Base-by-base conservation (phyloP, 2,888 invertebrate genomes). In the Drosophila nr. medialis region DNA sequence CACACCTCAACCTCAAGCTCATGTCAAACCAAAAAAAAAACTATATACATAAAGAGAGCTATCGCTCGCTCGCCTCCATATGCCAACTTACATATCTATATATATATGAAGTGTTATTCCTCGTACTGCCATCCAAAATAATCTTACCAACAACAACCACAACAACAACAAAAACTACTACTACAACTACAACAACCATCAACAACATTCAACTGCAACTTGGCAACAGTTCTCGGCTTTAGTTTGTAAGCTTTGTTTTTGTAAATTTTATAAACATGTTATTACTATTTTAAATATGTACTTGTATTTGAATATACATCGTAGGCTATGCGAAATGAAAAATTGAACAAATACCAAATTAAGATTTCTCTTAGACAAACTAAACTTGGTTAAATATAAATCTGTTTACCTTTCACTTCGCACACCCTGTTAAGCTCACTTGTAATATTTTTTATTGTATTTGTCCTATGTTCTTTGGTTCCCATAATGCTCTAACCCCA, bases 201-300 rank as follows among this genome's bases (percentile, higher is more conserved):
- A 75, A 72, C 69, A 78, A 76, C 64, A 77, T 72, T 67, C 77
- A 64, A 65, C 60, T 66, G 77, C 83, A 80, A 83, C 73, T 83
- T 81, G 83, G 71, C 86, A 80, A 84, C 70, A 79, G 74, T 74
- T 45, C 75, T 77, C 72, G 79, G 86, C 88, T 85, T 85, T 85
- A 85, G 84, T 87, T 85, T 81, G 77, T 85, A 85, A 85, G 84
- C 84, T 78, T 66, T 59, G 66, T 56, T 58, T 72, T 48, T 83
- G 69, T 80, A 73, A 72, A 81, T 71, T 73, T 76, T 73, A 73
- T 73, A 80, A 78, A 67, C 59, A 59, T 61, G 67, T 58, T 55
- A 55, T 64, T 50, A 50, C 51, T 75, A 68, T 67, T 32, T 60
- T 38, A 51, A 68, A 58, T 70, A 68, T 64, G 49, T 71, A 75